A percentile compares a stretch with the other conserved stretches of the same genome.
phyloP scores from a whole-genome alignment of 2,888 invertebrate genomes.

The Emmelina monodactyla region DNA sequence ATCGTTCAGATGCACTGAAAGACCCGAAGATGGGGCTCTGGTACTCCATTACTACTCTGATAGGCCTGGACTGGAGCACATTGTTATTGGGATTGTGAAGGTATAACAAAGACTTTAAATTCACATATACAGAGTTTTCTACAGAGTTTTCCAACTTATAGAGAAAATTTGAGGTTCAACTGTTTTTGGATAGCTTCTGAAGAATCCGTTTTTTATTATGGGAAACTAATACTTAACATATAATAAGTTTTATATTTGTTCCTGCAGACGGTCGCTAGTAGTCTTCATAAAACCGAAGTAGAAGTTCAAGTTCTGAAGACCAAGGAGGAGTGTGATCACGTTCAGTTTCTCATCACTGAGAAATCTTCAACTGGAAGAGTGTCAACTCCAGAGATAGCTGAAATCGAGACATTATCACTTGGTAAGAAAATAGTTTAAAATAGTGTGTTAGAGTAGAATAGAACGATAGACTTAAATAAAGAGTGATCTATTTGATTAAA shows the following conservation, averaged over 20 bases:
- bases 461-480: too few relatives aligned
- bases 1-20: slow-evolving; percentile 93
- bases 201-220: too few relatives aligned
- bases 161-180: too few relatives aligned
- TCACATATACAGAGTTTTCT: too few relatives aligned
- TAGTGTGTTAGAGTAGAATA: too few relatives aligned
- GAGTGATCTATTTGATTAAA: too few relatives aligned
- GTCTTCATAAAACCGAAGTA: slow-evolving; percentile 91
- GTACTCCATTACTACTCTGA: slow-evolving; percentile 96
- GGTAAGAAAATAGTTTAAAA: too few relatives aligned
- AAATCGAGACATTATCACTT: slow-evolving; percentile 74
- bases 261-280: slow-evolving; percentile 87
- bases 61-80: slow-evolving; percentile 90
- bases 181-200: too few relatives aligned
- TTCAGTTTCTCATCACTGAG: slow-evolving; percentile 91
- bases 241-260: not conserved
- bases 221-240: too few relatives aligned
- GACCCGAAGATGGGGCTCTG: slow-evolving; percentile 86
- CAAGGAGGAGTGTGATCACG: slow-evolving; percentile 89
- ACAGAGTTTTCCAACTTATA: too few relatives aligned
- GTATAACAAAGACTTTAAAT: too few relatives aligned
- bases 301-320: slow-evolving; percentile 89
- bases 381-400: slow-evolving; percentile 73
- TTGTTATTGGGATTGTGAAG: slow-evolving; percentile 97
- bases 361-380: slow-evolving; percentile 72